Evolutionary conservation across 2,888 invertebrate species (phyloP).

Genomic region (Amblyjoppa fuscipennis): DNA sequence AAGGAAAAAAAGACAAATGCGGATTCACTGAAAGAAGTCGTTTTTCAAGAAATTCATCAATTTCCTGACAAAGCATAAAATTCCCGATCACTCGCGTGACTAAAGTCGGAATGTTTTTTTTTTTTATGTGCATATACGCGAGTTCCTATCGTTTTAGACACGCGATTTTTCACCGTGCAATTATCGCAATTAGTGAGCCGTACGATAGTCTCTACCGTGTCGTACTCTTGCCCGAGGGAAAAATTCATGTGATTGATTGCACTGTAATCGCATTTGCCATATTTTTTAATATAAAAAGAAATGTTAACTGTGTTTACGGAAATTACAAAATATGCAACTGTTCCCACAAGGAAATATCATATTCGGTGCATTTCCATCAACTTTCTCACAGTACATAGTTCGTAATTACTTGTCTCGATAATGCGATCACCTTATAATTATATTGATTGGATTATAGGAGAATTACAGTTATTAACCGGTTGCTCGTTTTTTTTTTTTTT

Average conservation of each 20-base stretch:
- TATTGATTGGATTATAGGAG: slow-evolving; percentile 3
- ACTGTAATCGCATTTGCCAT: too few relatives aligned
- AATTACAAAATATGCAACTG: neutral
- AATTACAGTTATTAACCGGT: neutral
- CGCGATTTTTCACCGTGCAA: slow-evolving; percentile 11
- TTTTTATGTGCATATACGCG: neutral
- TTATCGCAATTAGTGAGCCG: neutral
- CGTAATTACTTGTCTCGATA: neutral
- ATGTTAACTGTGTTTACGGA: neutral
- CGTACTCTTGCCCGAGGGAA: neutral
- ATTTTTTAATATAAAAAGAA: too few relatives aligned
- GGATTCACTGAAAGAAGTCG: neutral
- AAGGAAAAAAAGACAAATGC: neutral
- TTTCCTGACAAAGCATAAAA: slow-evolving; percentile 9
- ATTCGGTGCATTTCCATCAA: neutral
- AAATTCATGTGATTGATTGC: too few relatives aligned
- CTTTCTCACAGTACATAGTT: neutral
- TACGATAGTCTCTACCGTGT: neutral
- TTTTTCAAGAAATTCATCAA: neutral
- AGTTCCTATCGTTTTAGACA: neutral
- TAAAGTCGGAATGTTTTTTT: neutral
- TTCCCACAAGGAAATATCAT: neutral
- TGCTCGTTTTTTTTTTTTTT: slow-evolving; percentile 1
- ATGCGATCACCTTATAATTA: neutral
- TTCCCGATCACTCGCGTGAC: neutral